A percentile compares a stretch with the other conserved stretches of the same genome.
Evolutionary conservation across 2,797 vertebrate species (phyloP).

Genomic region (Choloepus didactylus): DNA sequence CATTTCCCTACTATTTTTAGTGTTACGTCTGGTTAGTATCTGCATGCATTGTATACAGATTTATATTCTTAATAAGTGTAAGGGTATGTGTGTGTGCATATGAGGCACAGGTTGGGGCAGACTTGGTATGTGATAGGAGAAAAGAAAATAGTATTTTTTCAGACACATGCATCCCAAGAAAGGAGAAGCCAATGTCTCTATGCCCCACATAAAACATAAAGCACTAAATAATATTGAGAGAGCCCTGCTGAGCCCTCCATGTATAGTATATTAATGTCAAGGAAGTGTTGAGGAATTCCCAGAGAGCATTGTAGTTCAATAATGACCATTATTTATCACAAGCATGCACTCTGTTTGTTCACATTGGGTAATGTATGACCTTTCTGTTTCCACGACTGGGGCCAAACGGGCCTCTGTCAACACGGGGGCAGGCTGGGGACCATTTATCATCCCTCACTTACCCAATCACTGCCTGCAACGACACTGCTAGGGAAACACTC

Average conservation of each 20-base stretch:
- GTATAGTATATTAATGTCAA: constrained; percentile 78
- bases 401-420: constrained; percentile 83
- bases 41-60: neutral
- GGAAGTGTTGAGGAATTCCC: constrained; percentile 84
- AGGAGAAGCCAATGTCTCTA: constrained; percentile 19
- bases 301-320: constrained; percentile 87
- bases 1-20: neutral
- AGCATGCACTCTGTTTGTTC: constrained; percentile 87
- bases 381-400: constrained; percentile 89
- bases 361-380: constrained; percentile 91
- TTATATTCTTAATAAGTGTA: neutral
- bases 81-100: fast-evolving
- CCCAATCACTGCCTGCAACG: constrained; percentile 81
- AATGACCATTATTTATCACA: constrained; percentile 92
- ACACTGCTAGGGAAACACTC: constrained; percentile 78
- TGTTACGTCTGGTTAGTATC: neutral
- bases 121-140: neutral
- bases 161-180: constrained; percentile 50
- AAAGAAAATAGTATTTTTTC: constrained; percentile 35
- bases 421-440: constrained; percentile 80
- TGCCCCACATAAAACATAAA: constrained; percentile 67
- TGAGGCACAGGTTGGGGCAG: neutral
- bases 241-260: constrained; percentile 74
- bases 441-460: constrained; percentile 92
- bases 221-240: constrained; percentile 82